Base-by-base conservation (phyloP, 2,113 vertebrate species). In the Ciconia stormi region DNA sequence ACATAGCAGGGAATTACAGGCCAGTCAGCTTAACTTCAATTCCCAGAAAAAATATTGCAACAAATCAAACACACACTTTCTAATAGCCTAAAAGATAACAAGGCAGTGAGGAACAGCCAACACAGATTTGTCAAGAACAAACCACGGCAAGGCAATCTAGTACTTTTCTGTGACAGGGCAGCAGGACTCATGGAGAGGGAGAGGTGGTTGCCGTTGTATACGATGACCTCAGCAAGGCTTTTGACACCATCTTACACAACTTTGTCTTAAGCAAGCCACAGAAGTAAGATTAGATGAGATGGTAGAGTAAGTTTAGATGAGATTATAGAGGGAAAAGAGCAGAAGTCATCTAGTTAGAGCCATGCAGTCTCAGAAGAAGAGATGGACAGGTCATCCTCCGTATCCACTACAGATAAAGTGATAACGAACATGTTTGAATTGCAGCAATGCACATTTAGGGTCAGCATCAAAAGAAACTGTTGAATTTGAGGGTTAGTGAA, bases 11-110 rank as follows among this genome's bases (percentile, higher is more conserved):
- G 82, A 95, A 85, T 87, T 93, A 91, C 91, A 80, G 91, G 46
- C 53, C 90, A 91, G 71, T 44, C 91, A 92, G 62, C 78, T 94
- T 89, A 87, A 84, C 89, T 91, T 77, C 96, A 93, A 85, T 88
- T 93, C 87, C 92, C 93, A 46, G 56, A 62, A 92, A 92, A 90
- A 93, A 82, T 46, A 91, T 10, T 62, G 74, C 82, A 93, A 77
- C 74, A 88, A 90, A 80, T 91, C 93, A 91, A 71, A 83, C 12
- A 87, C 59, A 71, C 38, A 29, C 78, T 94, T 85, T 47, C 52
- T 79, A 76, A 93, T 81, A 18, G 1, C 23, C n/a, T 71, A 18
- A 69, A 70, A 90, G 78, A 90, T 85, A 91, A 90, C 76, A 47
- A 93, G 87, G 70, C 73, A 49, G 52, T 2, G 44, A 85, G 74